Conservation (phyloP, 2,888 invertebrate genomes). For the Ethmia dodecea region DNA sequence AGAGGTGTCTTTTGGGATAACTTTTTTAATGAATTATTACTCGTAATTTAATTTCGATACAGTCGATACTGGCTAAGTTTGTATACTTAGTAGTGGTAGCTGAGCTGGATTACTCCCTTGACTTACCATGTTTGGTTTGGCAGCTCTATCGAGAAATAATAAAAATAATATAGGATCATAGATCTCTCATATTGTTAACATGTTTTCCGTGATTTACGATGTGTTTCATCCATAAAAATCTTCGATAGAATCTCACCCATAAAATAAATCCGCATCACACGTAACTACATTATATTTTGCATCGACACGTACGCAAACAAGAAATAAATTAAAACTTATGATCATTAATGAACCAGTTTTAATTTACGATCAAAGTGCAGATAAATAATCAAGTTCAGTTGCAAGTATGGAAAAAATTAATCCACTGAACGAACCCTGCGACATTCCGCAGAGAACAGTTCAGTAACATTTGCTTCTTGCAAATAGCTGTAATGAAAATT, state of each 20-base stretch:
- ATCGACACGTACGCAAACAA: conserved; percentile 42
- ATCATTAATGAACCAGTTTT: conserved; percentile 65
- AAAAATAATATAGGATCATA: too few relatives aligned
- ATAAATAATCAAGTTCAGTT: conserved; percentile 48
- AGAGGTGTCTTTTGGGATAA: too few relatives aligned
- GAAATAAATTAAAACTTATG: conserved; percentile 63
- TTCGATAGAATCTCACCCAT: conserved; percentile 30
- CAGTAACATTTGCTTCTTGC: conserved; percentile 28
- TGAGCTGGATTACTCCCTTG: too few relatives aligned
- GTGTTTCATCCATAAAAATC: conserved; percentile 17
- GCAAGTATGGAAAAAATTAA: conserved; percentile 48
- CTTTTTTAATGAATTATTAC: too few relatives aligned
- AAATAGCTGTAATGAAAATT: too few relatives aligned
- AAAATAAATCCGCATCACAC: conserved; percentile 42
- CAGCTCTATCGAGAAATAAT: too few relatives aligned
- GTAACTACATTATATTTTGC: conserved; percentile 40
- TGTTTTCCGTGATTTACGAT: too few relatives aligned
- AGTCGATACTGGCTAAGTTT: too few relatives aligned
- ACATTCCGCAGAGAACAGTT: conserved; percentile 35
- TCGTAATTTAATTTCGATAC: too few relatives aligned
- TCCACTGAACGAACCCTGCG: conserved; percentile 34
- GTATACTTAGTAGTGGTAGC: too few relatives aligned
- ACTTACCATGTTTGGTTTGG: too few relatives aligned
- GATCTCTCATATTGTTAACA: too few relatives aligned
- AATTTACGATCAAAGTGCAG: conserved; percentile 56